A percentile compares a stretch with the other conserved stretches of the same genome.
Conservation (phyloP, 1,140 invertebrate genomes). For the Caenorhabditis briggsae region DNA sequence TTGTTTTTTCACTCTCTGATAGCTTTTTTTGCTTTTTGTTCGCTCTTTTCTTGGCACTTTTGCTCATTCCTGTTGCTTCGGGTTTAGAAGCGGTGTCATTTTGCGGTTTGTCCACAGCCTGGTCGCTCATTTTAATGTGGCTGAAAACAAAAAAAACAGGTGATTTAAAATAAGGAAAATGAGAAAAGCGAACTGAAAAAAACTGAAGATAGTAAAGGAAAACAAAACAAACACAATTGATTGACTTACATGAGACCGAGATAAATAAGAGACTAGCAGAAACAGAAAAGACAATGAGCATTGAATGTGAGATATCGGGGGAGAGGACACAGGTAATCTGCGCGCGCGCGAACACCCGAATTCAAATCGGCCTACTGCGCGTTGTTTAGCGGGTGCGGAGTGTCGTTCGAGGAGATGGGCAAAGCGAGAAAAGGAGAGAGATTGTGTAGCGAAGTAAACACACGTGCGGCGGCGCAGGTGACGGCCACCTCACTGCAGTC, state of each 20-base stretch:
- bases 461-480: conserved; percentile 20
- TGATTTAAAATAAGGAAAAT: neutral
- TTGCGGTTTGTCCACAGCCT: neutral
- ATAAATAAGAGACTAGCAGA: conserved; percentile 26
- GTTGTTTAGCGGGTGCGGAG: conserved; percentile 16
- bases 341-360: neutral
- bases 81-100: neutral
- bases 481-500: conserved; percentile 2
- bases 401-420: neutral
- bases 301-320: neutral
- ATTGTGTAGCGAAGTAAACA: neutral
- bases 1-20: neutral
- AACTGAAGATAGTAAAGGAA: conserved; percentile 1
- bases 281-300: conserved; percentile 38
- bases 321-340: too few species aligned
- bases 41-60: conserved; percentile 29
- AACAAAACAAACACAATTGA: neutral
- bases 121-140: conserved; percentile 13
- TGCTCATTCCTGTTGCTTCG: neutral
- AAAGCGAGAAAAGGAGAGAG: neutral
- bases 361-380: neutral
- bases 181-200: neutral
- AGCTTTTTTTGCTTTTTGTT: conserved; percentile 9
- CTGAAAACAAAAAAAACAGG: neutral
- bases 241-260: conserved; percentile 25